Percentiles rank a stretch among this genome's conserved stretches.
Conservation (phyloP, 1,140 invertebrate genomes). For the Vollenhovia emeryi region DNA sequence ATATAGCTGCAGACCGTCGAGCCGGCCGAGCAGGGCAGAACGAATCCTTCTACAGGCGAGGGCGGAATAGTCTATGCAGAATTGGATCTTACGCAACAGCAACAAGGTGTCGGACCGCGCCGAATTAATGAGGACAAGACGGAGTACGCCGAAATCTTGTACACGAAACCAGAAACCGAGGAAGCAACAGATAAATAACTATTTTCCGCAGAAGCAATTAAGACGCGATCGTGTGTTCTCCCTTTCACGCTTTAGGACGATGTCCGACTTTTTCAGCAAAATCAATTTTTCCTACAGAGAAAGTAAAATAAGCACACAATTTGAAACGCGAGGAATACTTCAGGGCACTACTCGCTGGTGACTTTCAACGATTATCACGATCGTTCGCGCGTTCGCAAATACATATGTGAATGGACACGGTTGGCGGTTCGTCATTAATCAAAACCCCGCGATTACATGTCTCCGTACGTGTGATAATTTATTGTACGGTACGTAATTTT, state of each 20-base stretch:
- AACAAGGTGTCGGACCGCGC: slow-evolving; percentile 75
- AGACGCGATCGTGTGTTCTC: background rate
- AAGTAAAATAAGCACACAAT: background rate
- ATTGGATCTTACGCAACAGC: slow-evolving; percentile 84
- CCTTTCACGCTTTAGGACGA: background rate
- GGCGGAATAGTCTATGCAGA: slow-evolving; percentile 86
- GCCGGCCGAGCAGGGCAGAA: slow-evolving; percentile 46
- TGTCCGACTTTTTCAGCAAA: background rate
- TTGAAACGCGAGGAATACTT: background rate
- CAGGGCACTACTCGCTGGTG: background rate
- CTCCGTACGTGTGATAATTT: slow-evolving; percentile 50
- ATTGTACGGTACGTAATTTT: slow-evolving; percentile 22
- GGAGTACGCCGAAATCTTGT: slow-evolving; percentile 86
- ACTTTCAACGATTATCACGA: background rate
- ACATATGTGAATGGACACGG: background rate
- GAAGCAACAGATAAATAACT: slow-evolving; percentile 74
- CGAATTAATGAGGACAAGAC: slow-evolving; percentile 85
- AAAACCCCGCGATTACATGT: background rate
- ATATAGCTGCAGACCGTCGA: slow-evolving; percentile 61
- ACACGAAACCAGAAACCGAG: slow-evolving; percentile 81
- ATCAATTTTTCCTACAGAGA: background rate
- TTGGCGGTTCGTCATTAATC: background rate
- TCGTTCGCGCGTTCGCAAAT: background rate
- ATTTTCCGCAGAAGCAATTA: slow-evolving; percentile 21
- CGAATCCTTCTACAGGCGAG: slow-evolving; percentile 71